Base-by-base conservation (phyloP, 92 coral and sea anemone genomes). In the Meandrina meandrites region DNA sequence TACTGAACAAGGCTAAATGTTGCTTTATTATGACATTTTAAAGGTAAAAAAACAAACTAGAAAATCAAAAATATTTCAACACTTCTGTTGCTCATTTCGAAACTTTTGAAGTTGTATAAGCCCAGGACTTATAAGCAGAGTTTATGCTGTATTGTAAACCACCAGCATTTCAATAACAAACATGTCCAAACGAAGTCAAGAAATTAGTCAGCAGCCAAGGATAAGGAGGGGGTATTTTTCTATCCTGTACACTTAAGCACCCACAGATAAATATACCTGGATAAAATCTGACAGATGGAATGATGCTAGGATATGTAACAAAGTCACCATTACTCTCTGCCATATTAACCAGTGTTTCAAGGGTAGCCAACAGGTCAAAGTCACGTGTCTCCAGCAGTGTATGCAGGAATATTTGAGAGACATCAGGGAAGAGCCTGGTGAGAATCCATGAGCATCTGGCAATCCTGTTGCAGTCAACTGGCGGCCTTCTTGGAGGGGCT, bases 331-430 rank as follows among this genome's bases (percentile, higher is more conserved):
- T n/a, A n/a, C n/a, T 54, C 28, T 77, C 37, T 42, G 37, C 28
- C 75, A 85, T 51, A 22, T 48, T 75, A 6, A 85, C 62, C 67
- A 85, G 9, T 36, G 82, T 76, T 58, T 91, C 94, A 34, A 91
- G 85, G 32, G 94, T 88, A 47, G 88, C n/a, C 75, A 91, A 71
- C 28, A 91, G 84, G 72, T 91, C 91, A 66, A 79, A 83, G 76
- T 79, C 84, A 73, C 89, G 87, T 35, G 62, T 54, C 32, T 84
- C 86, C 60, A 91, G 58, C 83, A 88, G 80, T 48, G 89, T 83
- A 30, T 77, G 75, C 14, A 91, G 86, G 77, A 80, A 53, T 36
- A 48, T 40, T 40, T 86, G 53, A 58, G 89, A 50, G 71, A 83
- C 82, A 22, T 57, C 91, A 70, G 94, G 94, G 58, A 88, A 91